Conservation (phyloP, 2,113 vertebrate species). For the Anolis sagrei region DNA sequence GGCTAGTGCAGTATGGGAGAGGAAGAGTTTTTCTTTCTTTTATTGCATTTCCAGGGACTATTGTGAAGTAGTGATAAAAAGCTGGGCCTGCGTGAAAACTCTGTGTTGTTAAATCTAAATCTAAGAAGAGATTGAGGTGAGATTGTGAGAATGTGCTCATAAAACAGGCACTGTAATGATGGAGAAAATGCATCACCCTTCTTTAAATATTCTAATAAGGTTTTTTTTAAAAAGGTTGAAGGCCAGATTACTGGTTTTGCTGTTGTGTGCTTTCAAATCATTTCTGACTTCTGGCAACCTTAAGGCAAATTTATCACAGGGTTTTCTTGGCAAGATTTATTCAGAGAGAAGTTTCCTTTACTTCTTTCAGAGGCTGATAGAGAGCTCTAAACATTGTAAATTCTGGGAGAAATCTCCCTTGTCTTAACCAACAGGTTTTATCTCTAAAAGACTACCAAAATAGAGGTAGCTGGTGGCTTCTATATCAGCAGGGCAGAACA, state of each 20-base stretch:
- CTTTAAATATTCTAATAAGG: background rate
- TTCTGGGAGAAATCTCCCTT: background rate
- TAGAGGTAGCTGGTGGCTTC: too few species aligned
- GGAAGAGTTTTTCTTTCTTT: background rate
- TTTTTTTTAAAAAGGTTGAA: background rate
- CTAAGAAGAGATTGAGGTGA: background rate
- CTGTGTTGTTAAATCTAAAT: background rate
- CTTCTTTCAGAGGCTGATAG: too few species aligned
- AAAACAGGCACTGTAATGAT: background rate
- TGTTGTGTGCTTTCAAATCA: too few species aligned
- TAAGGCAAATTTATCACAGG: too few species aligned
- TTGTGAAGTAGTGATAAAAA: background rate
- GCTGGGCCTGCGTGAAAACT: background rate
- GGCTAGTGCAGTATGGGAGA: background rate
- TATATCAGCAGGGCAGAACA: too few species aligned
- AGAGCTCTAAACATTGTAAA: background rate
- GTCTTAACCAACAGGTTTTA: background rate
- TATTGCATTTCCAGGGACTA: background rate
- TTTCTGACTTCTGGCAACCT: too few species aligned
- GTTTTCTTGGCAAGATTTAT: too few species aligned
- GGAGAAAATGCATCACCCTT: background rate
- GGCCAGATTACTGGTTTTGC: background rate
- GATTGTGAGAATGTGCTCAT: background rate
- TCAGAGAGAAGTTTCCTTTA: too few species aligned
- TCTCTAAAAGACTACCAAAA: background rate